Base-by-base conservation (phyloP, 2,888 invertebrate genomes). In the Ormyrus labotus region DNA sequence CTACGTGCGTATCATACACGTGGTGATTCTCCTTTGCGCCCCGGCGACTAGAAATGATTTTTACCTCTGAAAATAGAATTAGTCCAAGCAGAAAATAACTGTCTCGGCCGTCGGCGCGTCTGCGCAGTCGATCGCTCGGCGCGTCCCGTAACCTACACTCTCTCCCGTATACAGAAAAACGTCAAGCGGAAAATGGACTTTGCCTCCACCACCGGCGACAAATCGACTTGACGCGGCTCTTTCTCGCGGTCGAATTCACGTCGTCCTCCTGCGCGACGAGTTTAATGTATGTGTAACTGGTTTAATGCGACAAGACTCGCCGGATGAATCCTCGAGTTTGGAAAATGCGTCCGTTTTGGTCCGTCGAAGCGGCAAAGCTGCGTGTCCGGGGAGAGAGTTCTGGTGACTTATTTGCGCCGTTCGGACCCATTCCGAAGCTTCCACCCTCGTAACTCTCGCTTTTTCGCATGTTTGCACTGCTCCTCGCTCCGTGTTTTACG, bases 21-120 rank as follows among this genome's bases (percentile, higher is more conserved):
- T 34, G 4, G 34, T 3, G 2, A 34, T 34, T 34, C 34, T 34
- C 34, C 34, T 34, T 34, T 34, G 34, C 13, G 19, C 8, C 19
- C 6, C 6, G 11, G 58, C 19, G 10, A 50, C 34, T 64, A 48
- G 19, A 47, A 67, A 61, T 34, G 45, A 67, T 71, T 63, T 58
- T 57, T 60, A 64, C 50, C 57, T 58, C 11, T 9, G 70, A 75
- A 69, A 75, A 70, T 74, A 75, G 68, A 80, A 75, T 70, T 74
- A 70, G 53, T 50, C 70, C 65, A 64, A 71, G 64, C 70, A 78
- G 70, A 78, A 78, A 78, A 78, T 78, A 71, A 58, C 71, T 64
- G 50, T 63, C 69, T 5, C 58, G 60, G n/a, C 34, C 48, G 5
- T n/a, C 19, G 58, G 13, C 11, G 60, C 50, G 48, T 13, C 13